Conservation (phyloP, 1,140 invertebrate genomes). For the Drosophila kurseongensis region DNA sequence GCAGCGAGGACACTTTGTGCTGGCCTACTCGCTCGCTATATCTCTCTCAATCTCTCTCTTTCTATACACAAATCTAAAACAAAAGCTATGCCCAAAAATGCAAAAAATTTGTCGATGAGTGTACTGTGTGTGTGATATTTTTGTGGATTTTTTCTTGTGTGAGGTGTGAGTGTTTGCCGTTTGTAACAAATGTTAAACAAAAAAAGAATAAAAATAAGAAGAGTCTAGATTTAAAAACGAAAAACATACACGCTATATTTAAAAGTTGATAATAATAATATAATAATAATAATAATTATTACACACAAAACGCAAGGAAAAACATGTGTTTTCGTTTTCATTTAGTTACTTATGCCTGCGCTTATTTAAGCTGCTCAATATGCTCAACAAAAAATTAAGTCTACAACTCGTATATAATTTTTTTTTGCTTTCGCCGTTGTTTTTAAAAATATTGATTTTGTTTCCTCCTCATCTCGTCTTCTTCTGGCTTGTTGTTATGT, state of each 20-base stretch:
- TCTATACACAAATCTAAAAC: constrained; percentile 41
- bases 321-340: constrained; percentile 28
- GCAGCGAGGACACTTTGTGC: constrained; percentile 17
- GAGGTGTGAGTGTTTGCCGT: constrained; percentile 33
- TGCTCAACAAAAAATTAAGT: constrained; percentile 58
- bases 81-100: constrained; percentile 50
- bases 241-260: constrained; percentile 69
- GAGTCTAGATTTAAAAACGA: constrained; percentile 57
- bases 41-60: constrained; percentile 11
- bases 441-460: constrained; percentile 32
- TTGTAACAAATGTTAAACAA: constrained; percentile 40
- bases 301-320: constrained; percentile 57
- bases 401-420: constrained; percentile 56
- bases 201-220: constrained; percentile 53
- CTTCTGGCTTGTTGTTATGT: constrained; percentile 23
- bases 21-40: constrained; percentile 11
- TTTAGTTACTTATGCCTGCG: constrained; percentile 36
- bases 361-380: constrained; percentile 44
- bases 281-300: constrained; percentile 64
- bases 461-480: constrained; percentile 9
- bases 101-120: constrained; percentile 35
- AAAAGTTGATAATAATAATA: constrained; percentile 66
- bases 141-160: neutral
- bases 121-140: neutral
- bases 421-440: constrained; percentile 22